These are phyloP conservation scores for Rutpela maculata DNA, from an alignment of 2,888 invertebrate genomes.

Conservation along the genomic window DNA sequence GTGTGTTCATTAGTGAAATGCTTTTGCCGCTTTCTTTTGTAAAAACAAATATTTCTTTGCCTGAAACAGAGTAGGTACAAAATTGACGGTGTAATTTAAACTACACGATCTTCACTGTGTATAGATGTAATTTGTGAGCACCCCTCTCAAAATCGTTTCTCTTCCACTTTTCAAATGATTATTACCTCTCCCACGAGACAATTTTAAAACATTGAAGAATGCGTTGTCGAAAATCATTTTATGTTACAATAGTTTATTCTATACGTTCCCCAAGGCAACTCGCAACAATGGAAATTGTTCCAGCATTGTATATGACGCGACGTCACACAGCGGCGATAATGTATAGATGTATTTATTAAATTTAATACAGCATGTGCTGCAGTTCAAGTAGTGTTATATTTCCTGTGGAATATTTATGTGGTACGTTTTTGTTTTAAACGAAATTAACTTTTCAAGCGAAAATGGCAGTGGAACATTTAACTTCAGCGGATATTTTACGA, in stretches of 20 bases:
- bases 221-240: background rate
- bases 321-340: background rate
- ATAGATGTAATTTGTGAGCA: background rate
- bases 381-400: constrained; percentile 5
- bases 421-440: background rate
- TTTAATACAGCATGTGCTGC: constrained; percentile 10
- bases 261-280: background rate
- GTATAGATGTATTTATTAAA: constrained; percentile 15
- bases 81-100: too few relatives aligned
- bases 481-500: background rate
- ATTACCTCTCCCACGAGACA: background rate
- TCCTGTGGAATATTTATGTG: constrained; percentile 17
- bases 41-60: too few relatives aligned
- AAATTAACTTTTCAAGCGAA: constrained; percentile 9
- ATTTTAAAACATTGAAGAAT: background rate
- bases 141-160: background rate
- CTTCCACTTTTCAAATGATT: background rate
- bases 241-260: background rate
- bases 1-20: too few relatives aligned
- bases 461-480: background rate
- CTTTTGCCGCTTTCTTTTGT: too few relatives aligned
- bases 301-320: background rate
- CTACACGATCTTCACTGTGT: too few relatives aligned
- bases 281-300: background rate
- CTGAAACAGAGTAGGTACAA: too few relatives aligned